Evolutionary conservation across 2,888 invertebrate genomes (phyloP).

Genomic region (Hydrotaea diabolus): DNA sequence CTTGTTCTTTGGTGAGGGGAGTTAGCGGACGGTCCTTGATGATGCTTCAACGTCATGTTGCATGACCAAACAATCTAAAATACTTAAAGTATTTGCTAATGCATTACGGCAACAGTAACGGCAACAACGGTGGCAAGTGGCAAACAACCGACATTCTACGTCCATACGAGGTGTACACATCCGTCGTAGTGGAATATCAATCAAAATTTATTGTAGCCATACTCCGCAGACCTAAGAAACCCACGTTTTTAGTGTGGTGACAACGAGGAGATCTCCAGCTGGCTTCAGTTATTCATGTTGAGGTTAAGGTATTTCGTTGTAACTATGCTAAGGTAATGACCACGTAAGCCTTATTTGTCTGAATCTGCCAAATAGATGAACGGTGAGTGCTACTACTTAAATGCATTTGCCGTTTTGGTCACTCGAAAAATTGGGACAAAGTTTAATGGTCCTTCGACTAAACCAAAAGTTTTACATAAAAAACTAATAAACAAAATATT

Average conservation of each 20-base stretch:
- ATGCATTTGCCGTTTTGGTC: too few relatives aligned
- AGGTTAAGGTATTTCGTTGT: too few relatives aligned
- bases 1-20: constrained; percentile 27
- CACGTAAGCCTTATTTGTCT: too few relatives aligned
- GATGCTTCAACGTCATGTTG: constrained; percentile 64
- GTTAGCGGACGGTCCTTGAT: constrained; percentile 22
- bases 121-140: background rate
- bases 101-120: constrained; percentile 2
- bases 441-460: too few relatives aligned
- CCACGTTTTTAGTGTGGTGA: constrained; percentile 28
- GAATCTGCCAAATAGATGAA: too few relatives aligned
- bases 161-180: background rate
- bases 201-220: constrained; percentile 25
- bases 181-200: constrained; percentile 45
- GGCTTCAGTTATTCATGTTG: too few relatives aligned
- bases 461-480: too few relatives aligned
- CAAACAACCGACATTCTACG: background rate
- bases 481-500: too few relatives aligned
- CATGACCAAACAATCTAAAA: constrained; percentile 66
- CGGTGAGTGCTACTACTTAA: too few relatives aligned
- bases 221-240: constrained; percentile 2
- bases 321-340: too few relatives aligned
- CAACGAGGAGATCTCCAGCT: constrained; percentile 21
- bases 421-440: too few relatives aligned
- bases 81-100: constrained; percentile 36